A percentile compares a stretch with the other conserved stretches of the same genome.
These are phyloP conservation scores for Popillia japonica DNA, from an alignment of 1,140 invertebrate species.

Conservation along the genomic window DNA sequence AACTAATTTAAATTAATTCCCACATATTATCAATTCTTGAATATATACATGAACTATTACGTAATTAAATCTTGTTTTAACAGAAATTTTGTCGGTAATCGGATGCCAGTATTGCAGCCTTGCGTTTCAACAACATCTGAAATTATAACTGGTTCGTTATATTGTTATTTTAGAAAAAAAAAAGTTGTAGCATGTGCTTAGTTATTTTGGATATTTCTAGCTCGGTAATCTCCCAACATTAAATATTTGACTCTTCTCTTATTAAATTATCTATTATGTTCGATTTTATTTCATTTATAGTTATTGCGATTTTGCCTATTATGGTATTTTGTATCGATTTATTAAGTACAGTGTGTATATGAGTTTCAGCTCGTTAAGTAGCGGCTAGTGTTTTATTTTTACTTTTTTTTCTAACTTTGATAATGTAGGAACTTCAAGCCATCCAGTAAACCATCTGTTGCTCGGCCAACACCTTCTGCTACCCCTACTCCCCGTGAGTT, in stretches of 20 bases:
- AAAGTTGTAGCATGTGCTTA: conserved; percentile 44
- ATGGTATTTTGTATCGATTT: conserved; percentile 35
- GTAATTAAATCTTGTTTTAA: conserved; percentile 39
- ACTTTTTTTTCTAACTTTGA: conserved; percentile 45
- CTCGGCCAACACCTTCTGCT: conserved; percentile 54
- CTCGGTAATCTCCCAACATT: background rate
- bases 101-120: conserved; percentile 57
- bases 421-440: conserved; percentile 60
- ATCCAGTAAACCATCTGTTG: conserved; percentile 57
- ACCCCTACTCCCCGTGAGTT: conserved; percentile 58
- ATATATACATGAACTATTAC: background rate
- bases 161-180: conserved; percentile 41
- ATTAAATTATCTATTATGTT: background rate
- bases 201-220: background rate
- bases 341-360: background rate
- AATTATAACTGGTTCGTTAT: conserved; percentile 53
- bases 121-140: conserved; percentile 52
- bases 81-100: conserved; percentile 57
- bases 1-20: too few species aligned
- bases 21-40: background rate
- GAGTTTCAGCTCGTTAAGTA: background rate
- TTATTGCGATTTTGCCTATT: conserved; percentile 20
- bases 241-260: background rate
- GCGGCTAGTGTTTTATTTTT: conserved; percentile 21
- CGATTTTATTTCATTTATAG: conserved; percentile 33